Base-by-base conservation (phyloP, 2,797 vertebrate genomes). In the Chrysocyon brachyurus region DNA sequence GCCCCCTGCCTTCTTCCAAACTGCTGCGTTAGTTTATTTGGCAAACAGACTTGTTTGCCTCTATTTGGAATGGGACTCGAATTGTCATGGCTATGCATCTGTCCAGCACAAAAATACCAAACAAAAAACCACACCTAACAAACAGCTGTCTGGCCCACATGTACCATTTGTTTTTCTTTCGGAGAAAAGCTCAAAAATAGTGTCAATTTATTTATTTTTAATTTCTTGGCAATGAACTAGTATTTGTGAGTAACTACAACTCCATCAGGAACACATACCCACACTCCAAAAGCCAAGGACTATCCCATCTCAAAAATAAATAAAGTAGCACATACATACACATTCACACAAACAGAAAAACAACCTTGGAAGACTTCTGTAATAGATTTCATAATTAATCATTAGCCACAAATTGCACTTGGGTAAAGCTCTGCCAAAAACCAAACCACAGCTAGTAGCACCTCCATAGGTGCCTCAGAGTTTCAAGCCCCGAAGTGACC, bases 161-260 rank as follows among this genome's bases (percentile, higher is more conserved):
- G 66, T 19, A 86, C 49, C 59, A 79, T 63, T 97, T 91, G 96
- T 96, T 96, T 97, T 96, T 86, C 87, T 72, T 52, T 92, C 17
- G 59, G 96, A 94, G 91, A 90, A 57, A 85, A 87, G 90, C 85
- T 85, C 81, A 85, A 96, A 97, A 97, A 92, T 40, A 97, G 68
- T 68, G 82, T 97, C 2, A 0, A 97, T 90, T 94, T 97, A 90
- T 98, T 98, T 97, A 97, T 95, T 98, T 98, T 97, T 98, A 97
- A 90, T 91, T 98, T 97, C 96, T 97, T 97, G 96, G 97, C 97
- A 98, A 88, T 10, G 59, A 96, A 95, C 92, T 40, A 84, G 66
- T 64, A 95, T 85, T 28, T 96, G 90, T 7, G 96, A 92, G 40
- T 61, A 98, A 88, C 95, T 91, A 7, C 66, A 97, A 90, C 52